Conservation (phyloP, 2,888 invertebrate genomes). For the Diarsia brunnea region DNA sequence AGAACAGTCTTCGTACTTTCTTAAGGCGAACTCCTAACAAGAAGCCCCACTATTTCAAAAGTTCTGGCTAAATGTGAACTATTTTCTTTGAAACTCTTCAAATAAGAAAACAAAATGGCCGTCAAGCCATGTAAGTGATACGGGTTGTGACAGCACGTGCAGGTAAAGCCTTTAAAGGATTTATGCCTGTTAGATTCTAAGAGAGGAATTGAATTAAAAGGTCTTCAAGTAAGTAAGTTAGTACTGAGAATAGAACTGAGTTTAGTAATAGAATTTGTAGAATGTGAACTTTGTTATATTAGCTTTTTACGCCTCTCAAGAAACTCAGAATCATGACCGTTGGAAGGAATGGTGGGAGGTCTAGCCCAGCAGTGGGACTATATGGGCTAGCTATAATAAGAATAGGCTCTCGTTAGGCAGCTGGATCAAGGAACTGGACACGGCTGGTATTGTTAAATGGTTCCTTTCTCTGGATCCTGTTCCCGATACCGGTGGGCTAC, state of each 20-base stretch:
- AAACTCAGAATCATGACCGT: no score
- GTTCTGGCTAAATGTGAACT: background rate
- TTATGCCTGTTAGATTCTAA: slow-evolving; percentile 29
- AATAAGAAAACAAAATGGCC: slow-evolving; percentile 11
- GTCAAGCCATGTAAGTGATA: slow-evolving; percentile 28
- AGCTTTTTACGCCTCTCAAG: no score
- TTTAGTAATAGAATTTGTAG: background rate
- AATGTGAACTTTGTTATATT: no score
- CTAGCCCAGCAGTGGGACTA: no score
- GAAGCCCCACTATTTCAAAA: background rate
- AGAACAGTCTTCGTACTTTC: background rate
- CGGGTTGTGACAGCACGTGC: slow-evolving; percentile 23
- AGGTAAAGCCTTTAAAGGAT: slow-evolving; percentile 29
- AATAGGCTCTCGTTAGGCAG: no score
- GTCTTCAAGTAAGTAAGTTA: background rate
- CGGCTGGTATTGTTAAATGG: no score
- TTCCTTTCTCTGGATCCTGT: no score
- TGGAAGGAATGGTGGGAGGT: no score
- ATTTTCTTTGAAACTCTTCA: slow-evolving; percentile 26
- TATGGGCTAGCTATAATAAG: no score
- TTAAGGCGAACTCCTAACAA: background rate
- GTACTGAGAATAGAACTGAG: background rate
- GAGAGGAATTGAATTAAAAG: slow-evolving; percentile 26
- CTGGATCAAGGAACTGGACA: no score
- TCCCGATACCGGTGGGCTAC: no score